These are phyloP conservation scores for Lutjanus campechanus DNA, from an alignment of 2,797 vertebrate genomes.

Conservation along the genomic window DNA sequence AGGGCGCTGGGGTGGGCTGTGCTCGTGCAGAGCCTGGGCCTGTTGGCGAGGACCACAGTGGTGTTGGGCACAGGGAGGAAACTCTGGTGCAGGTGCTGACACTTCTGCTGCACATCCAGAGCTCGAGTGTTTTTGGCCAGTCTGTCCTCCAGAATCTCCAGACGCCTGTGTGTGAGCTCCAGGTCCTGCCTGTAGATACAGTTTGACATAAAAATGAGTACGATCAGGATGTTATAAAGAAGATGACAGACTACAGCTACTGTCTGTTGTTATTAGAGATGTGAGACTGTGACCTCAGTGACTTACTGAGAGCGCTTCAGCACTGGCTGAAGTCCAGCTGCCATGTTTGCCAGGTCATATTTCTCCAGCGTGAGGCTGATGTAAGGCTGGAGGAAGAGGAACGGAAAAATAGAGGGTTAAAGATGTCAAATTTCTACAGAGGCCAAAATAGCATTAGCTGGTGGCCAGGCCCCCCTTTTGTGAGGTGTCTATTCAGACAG, in stretches of 20 bases:
- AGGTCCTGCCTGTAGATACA: constrained; percentile 29
- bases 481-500: too few species aligned
- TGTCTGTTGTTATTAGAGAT: neutral
- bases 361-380: constrained; percentile 39
- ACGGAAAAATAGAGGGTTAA: neutral
- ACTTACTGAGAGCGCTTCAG: constrained; percentile 44
- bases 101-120: constrained; percentile 28
- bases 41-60: constrained; percentile 25
- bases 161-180: neutral
- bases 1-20: neutral
- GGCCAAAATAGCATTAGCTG: too few species aligned
- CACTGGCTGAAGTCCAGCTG: neutral
- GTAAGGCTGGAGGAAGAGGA: constrained; percentile 22
- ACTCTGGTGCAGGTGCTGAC: constrained; percentile 31
- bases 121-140: constrained; percentile 11
- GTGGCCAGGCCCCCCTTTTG: too few species aligned
- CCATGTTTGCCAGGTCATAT: constrained; percentile 32
- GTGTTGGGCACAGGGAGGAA: neutral
- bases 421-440: neutral
- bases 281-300: too few species aligned
- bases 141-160: constrained; percentile 40
- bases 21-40: neutral
- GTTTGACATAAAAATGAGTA: neutral
- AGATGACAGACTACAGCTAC: neutral
- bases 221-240: neutral